Evolutionary conservation across 92 coral and sea anemone genomes (phyloP).

Genomic region (Paramuricea clavata): DNA sequence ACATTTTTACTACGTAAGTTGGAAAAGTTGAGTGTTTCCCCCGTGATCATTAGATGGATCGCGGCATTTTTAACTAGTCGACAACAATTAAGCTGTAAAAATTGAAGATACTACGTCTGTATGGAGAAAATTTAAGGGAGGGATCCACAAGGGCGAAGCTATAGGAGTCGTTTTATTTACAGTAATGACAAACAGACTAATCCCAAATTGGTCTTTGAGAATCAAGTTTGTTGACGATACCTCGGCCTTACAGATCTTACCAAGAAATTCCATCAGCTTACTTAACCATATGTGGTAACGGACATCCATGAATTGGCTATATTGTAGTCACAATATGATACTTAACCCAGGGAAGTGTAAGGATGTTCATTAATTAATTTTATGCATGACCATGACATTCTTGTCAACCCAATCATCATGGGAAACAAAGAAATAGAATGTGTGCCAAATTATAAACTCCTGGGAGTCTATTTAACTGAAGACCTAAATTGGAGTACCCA

Average conservation of each 20-base stretch:
- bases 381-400: neutral
- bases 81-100: too few relatives aligned
- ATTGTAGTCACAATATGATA: neutral
- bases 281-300: neutral
- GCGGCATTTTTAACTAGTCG: too few relatives aligned
- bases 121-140: too few relatives aligned
- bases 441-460: conserved; percentile 56
- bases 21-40: too few relatives aligned
- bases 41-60: too few relatives aligned
- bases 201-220: too few relatives aligned
- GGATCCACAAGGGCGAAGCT: too few relatives aligned
- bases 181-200: too few relatives aligned
- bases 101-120: too few relatives aligned
- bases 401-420: neutral
- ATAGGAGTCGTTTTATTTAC: too few relatives aligned
- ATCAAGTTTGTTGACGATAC: neutral
- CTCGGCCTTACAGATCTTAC: neutral
- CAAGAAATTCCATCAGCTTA: neutral
- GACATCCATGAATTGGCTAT: neutral
- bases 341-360: neutral
- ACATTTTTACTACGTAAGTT: too few relatives aligned
- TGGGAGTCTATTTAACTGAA: conserved; percentile 51
- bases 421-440: conserved; percentile 68
- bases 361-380: too few relatives aligned
- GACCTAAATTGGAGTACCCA: conserved; percentile 65